Evolutionary conservation across 2,113 vertebrate genomes (phyloP).

Genomic region (Mugil cephalus): DNA sequence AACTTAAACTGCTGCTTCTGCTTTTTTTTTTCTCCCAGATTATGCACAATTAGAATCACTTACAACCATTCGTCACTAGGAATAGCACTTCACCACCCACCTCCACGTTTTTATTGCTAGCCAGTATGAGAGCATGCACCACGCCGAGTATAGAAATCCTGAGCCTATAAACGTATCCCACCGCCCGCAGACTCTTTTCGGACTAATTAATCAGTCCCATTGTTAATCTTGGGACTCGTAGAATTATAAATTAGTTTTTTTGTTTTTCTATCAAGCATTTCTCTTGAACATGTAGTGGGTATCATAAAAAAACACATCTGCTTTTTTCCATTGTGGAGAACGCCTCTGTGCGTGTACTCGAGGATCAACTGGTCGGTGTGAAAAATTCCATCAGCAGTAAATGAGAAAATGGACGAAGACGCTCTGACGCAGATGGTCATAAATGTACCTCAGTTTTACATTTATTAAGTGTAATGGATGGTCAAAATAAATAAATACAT

Average conservation of each 20-base stretch:
- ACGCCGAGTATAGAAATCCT: neutral
- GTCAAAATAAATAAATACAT: constrained; percentile 4
- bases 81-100: constrained; percentile 13
- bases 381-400: constrained; percentile 13
- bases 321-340: neutral
- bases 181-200: constrained; percentile 8
- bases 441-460: constrained; percentile 13
- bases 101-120: constrained; percentile 15
- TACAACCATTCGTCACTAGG: constrained; percentile 15
- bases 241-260: constrained; percentile 12
- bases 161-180: constrained; percentile 1
- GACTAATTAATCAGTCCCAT: constrained; percentile 27
- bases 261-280: neutral
- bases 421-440: constrained; percentile 8
- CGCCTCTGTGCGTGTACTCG: neutral
- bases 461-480: neutral
- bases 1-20: constrained; percentile 1
- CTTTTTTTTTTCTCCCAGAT: constrained; percentile 37
- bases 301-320: neutral
- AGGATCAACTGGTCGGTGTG: constrained; percentile 37
- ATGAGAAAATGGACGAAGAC: neutral
- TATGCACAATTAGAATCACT: constrained; percentile 33
- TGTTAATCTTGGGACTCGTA: constrained; percentile 9
- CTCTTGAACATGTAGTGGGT: constrained; percentile 3
- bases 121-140: constrained; percentile 3